Base-by-base conservation (phyloP, 2,797 vertebrate genomes). In the Bradypodion ventrale region DNA sequence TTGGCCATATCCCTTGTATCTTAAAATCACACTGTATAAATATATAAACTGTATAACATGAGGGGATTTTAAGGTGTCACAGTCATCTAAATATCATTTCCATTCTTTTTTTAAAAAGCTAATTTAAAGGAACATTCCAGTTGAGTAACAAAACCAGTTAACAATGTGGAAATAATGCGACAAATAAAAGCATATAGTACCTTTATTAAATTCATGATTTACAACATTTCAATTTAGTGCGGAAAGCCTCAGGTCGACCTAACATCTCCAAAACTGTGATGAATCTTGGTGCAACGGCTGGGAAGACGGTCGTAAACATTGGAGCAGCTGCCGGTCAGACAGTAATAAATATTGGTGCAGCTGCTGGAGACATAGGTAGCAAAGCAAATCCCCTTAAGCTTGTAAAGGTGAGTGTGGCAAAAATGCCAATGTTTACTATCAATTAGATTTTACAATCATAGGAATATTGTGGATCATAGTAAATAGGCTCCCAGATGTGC, bases 351-450 rank as follows among this genome's bases (percentile, higher is more conserved):
- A 75, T 85, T 37, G 84, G 84, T 60, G 37, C 0, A 1, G 75
- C 75, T 75, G 78, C 87, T 29, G 63, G 77, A 60, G 83, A 87
- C 23, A 19, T 82, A 23, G 75, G 80, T n/a, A 80, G 83, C 78
- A 93, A 88, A 77, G 83, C 42, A 78, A 88, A 87, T 25, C 70
- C 91, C 19, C 85, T 95, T 42, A 92, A 83, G 68, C 75, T 93
- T 73, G 75, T 92, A 79, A 93, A 93, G 92, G 94, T 95, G 86
- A 89, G 90, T 83, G 35, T 12, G 78, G 15, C 16, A 65, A 68
- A 8, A 2, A 3, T 35, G 4, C 1, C 49, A 32, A 4, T 70
- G 56, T 59, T 29, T 25, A 56, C 2, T 70, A 21, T 56, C 21
- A 16, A 56, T 19, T 56, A 56, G 49, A 42, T 52, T 46, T n/a